Evolutionary conservation across 2,797 vertebrate species (phyloP).

Genomic region (Trichosurus vulpecula): DNA sequence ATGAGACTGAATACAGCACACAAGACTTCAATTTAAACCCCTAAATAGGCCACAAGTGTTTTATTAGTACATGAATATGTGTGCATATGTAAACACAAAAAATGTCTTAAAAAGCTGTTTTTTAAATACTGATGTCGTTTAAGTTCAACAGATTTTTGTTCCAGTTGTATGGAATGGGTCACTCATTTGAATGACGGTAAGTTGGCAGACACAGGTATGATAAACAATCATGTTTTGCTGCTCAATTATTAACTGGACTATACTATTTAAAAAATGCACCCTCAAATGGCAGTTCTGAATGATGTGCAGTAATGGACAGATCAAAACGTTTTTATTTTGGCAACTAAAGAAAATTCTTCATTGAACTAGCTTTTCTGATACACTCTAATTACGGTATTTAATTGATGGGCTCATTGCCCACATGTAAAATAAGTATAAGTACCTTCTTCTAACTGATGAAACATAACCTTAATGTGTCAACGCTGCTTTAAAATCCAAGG

Average conservation of each 20-base stretch:
- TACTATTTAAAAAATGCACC: conserved; percentile 14
- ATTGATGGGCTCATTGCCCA: conserved; percentile 70
- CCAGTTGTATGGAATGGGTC: conserved; percentile 22
- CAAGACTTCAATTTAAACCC: conserved; percentile 59
- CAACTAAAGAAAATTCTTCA: conserved; percentile 67
- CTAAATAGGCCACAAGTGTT: conserved; percentile 23
- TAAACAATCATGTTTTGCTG: background rate
- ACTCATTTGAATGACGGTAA: conserved; percentile 11
- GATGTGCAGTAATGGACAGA: conserved; percentile 50
- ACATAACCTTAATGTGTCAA: conserved; percentile 61
- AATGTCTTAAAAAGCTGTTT: conserved; percentile 61
- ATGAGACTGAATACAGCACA: conserved; percentile 50
- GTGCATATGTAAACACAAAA: background rate
- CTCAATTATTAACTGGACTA: conserved; percentile 36
- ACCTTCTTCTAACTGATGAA: conserved; percentile 29
- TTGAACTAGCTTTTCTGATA: conserved; percentile 62
- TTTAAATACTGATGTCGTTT: conserved; percentile 46
- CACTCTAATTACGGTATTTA: conserved; percentile 73
- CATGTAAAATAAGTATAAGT: conserved; percentile 53
- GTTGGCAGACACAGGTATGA: background rate
- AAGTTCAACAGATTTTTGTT: conserved; percentile 40
- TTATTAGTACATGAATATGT: background rate
- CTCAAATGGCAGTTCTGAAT: background rate
- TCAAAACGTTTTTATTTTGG: conserved; percentile 70
- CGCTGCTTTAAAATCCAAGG: conserved; percentile 74